phyloP scores from a whole-genome alignment of 1,140 invertebrate genomes.

The Heliconius eleuchia region DNA sequence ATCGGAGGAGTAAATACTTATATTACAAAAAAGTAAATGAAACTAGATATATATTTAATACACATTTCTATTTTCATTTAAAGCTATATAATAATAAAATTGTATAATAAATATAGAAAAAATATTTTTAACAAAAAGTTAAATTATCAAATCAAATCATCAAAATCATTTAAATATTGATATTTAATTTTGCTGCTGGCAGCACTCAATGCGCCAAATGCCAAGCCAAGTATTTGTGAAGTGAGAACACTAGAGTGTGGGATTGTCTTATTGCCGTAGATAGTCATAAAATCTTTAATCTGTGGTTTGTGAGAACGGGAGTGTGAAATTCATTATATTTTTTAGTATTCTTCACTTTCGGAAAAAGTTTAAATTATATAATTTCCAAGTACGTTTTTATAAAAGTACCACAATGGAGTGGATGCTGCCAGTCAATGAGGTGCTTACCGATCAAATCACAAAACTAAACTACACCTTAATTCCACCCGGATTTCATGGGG shows the following conservation, averaged over 20 bases:
- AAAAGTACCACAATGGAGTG: conserved; percentile 47
- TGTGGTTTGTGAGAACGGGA: not conserved
- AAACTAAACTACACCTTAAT: conserved; percentile 54
- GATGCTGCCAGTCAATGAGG: conserved; percentile 53
- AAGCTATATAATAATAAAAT: no score
- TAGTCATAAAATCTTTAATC: conserved; percentile 1
- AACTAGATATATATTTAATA: no score
- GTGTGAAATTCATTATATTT: not conserved
- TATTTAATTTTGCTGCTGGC: not conserved
- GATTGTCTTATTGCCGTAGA: not conserved
- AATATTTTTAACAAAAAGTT: no score
- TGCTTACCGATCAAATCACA: conserved; percentile 54
- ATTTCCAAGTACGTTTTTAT: not conserved
- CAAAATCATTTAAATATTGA: not conserved
- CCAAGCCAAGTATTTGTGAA: not conserved
- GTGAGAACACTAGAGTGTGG: not conserved
- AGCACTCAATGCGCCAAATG: not conserved
- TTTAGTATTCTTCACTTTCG: not conserved
- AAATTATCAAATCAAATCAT: no score
- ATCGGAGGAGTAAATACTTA: no score
- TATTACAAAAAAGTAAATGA: no score
- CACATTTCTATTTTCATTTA: no score
- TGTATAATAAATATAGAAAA: no score
- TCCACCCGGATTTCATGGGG: conserved; percentile 51
- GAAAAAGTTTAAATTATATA: not conserved